Conservation (phyloP, 1,140 invertebrate genomes). For the Drosophila carrolli region DNA sequence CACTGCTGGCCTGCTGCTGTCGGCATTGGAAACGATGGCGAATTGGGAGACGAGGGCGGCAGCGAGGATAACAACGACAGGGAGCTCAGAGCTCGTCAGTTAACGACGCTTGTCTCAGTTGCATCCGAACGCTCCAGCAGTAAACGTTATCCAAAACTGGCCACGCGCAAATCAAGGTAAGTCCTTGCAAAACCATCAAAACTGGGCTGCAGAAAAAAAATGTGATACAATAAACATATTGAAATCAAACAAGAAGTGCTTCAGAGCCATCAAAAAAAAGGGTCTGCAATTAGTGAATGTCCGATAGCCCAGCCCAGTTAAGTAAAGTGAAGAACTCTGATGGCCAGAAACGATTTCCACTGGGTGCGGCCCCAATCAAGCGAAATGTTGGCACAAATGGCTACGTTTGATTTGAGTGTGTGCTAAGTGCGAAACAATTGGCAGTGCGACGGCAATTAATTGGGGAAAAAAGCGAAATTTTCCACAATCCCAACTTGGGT, state of each 20-base stretch:
- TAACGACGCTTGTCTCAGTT: slow-evolving; percentile 80
- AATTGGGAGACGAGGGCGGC: slow-evolving; percentile 21
- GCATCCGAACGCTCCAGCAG: slow-evolving; percentile 81
- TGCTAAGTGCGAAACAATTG: slow-evolving; percentile 58
- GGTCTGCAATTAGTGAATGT: slow-evolving; percentile 42
- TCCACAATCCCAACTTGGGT: slow-evolving; percentile 25
- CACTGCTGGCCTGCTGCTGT: slow-evolving; percentile 41
- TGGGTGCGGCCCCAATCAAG: slow-evolving; percentile 66
- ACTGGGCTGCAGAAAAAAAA: slow-evolving; percentile 7
- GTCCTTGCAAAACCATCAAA: slow-evolving; percentile 2
- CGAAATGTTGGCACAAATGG: slow-evolving; percentile 43
- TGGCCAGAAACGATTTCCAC: slow-evolving; percentile 4
- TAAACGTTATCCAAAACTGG: slow-evolving; percentile 74
- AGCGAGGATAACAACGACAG: slow-evolving; percentile 55
- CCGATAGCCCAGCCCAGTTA: slow-evolving; percentile 33
- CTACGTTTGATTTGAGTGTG: slow-evolving; percentile 67
- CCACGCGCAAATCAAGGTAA: slow-evolving; percentile 68
- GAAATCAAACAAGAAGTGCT: slow-evolving; percentile 36
- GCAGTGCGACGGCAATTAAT: slow-evolving; percentile 18
- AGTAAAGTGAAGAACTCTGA: too few relatives aligned
- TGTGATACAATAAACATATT: slow-evolving; percentile 32
- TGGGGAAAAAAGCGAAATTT: slow-evolving; percentile 45
- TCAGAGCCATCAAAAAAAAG: neutral
- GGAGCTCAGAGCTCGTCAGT: slow-evolving; percentile 66
- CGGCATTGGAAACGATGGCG: slow-evolving; percentile 36